Evolutionary conservation across 2,888 invertebrate species (phyloP), one percentile per base, ranked within the genome.

Genomic region (Leptinotarsa peninsularis): DNA sequence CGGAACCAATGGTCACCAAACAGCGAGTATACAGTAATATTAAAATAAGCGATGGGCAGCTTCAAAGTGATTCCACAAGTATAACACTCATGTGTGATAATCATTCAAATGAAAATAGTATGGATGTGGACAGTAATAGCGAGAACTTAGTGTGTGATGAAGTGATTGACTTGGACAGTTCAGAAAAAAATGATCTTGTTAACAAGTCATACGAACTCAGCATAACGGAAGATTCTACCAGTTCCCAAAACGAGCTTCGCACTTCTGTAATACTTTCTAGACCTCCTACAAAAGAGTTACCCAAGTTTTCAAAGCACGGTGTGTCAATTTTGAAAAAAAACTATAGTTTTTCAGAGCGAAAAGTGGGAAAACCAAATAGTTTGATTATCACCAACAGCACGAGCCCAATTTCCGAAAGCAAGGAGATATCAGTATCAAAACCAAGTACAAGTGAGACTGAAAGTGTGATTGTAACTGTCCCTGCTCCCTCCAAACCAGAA

Each of bases 11-110:
- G 50, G 50, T 74, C 18, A 75, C 15, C 90, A 91, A 82, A 83
- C 90, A 91, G 13, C 92, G 91, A 67, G 90, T 92, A 81, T 92
- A 93, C 76, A 74, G 69, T 54, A 93, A 93, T 86, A 89, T 93
- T 76, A 93, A 93, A 89, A 92, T 93, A 83, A 90, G 91, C 27
- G 93, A 84, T 76, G 83, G 83, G 90, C 80, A 82, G 72, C 60
- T 80, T n/a, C 79, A 80, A 78, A 83, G 79, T 69, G 77, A 81
- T 18, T 73, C 78, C 17, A 54, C 52, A 18, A 72, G 74, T 67
- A 91, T 93, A 66, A 92, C 92, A 73, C 91, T 93, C 72, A 90
- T 91, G 90, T 88, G 90, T 81, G 91, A 78, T 67, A 76, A 72
- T 69, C 71, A 56, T 67, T 79, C 79, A 10, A 78, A 78, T 75